A percentile compares a stretch with the other conserved stretches of the same genome.
Evolutionary conservation across 2,797 vertebrate genomes (phyloP).

Genomic region (Rousettus madagascariensis): DNA sequence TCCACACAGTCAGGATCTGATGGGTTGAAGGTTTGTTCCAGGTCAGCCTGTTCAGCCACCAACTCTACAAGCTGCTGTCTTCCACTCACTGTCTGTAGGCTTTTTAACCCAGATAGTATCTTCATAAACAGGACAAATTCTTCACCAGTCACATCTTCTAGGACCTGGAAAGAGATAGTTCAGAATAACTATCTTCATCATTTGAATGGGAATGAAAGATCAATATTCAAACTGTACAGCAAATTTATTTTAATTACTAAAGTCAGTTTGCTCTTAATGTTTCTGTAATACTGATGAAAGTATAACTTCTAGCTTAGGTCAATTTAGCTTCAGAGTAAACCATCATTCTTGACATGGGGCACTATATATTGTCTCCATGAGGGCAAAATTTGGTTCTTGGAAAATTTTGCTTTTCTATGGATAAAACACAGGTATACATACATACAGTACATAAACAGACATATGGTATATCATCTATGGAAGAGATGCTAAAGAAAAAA

Average conservation of each 20-base stretch:
- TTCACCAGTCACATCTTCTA: constrained; percentile 98
- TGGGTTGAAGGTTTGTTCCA: constrained; percentile 96
- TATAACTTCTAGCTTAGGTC: background rate
- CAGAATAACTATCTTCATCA: background rate
- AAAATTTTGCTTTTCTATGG: constrained; percentile 16
- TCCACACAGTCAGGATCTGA: constrained; percentile 95
- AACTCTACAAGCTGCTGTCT: constrained; percentile 97
- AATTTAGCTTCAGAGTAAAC: background rate
- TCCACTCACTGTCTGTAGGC: constrained; percentile 95
- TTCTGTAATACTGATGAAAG: constrained; percentile 37
- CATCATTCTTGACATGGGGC: background rate
- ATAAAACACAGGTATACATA: background rate
- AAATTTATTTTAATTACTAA: background rate
- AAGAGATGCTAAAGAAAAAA: background rate
- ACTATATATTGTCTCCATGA: background rate
- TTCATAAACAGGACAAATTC: constrained; percentile 99
- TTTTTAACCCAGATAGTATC: constrained; percentile 92
- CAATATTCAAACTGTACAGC: background rate
- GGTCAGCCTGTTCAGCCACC: constrained; percentile 96
- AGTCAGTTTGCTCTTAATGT: background rate
- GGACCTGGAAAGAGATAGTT: constrained; percentile 86
- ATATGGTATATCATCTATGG: background rate
- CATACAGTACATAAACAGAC: background rate
- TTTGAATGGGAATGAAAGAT: background rate
- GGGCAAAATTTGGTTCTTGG: background rate